Evolutionary conservation across 2,888 invertebrate genomes (phyloP).

Genomic region (Pristionchus entomophagus): DNA sequence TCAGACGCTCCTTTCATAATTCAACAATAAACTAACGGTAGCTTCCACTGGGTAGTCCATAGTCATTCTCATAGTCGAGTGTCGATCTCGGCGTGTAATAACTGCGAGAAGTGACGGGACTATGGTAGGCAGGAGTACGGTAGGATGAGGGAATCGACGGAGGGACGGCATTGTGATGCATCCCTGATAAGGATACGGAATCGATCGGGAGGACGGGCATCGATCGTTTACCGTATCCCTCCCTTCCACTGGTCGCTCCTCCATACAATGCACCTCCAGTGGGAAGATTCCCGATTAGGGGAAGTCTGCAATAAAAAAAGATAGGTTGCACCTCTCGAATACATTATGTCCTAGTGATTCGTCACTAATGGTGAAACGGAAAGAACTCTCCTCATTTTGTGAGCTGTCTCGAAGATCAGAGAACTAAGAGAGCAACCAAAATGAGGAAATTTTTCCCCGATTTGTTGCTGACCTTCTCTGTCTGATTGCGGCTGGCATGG

Average conservation of each 20-base stretch:
- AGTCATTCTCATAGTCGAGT: background rate
- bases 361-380: too few species aligned
- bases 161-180: background rate
- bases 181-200: background rate
- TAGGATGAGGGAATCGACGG: background rate
- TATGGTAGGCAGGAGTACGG: slow-evolving; percentile 25
- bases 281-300: slow-evolving; percentile 62
- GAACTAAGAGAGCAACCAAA: too few species aligned
- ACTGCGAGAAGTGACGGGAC: slow-evolving; percentile 27
- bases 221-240: background rate
- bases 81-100: slow-evolving; percentile 38
- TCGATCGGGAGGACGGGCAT: background rate
- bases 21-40: slow-evolving; percentile 49
- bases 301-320: slow-evolving; percentile 50
- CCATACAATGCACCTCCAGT: slow-evolving; percentile 42
- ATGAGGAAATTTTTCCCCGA: too few species aligned
- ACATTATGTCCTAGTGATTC: too few species aligned
- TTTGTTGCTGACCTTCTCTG: slow-evolving; percentile 52
- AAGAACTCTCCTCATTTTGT: too few species aligned
- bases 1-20: too few species aligned
- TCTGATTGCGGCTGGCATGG: slow-evolving; percentile 62
- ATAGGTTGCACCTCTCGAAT: too few species aligned
- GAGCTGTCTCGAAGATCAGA: too few species aligned
- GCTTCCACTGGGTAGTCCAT: slow-evolving; percentile 38
- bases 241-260: slow-evolving; percentile 9